These are phyloP conservation scores for Cryptotermes secundus DNA, from an alignment of 1,140 invertebrate species.

Conservation along the genomic window DNA sequence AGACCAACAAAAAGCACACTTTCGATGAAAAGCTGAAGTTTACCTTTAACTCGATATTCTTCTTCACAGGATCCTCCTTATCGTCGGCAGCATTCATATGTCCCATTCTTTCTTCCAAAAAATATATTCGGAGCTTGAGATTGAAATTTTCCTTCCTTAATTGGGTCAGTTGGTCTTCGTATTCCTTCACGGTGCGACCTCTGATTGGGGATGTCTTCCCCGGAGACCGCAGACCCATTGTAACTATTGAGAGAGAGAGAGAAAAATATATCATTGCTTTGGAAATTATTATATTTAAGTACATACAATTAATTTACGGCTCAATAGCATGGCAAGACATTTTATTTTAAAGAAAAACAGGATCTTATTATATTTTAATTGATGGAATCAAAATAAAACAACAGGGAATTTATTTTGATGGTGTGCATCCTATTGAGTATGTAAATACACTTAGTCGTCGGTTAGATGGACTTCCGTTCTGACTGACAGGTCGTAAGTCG, in stretches of 20 bases:
- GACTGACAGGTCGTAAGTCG: too few species aligned
- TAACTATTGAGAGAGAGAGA: neutral
- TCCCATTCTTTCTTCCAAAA: conserved; percentile 82
- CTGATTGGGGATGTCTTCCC: conserved; percentile 51
- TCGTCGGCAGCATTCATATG: conserved; percentile 56
- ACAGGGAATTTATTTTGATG: too few species aligned
- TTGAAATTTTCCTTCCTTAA: conserved; percentile 91
- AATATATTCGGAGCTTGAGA: conserved; percentile 85
- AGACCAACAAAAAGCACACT: neutral
- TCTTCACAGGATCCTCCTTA: conserved; percentile 64
- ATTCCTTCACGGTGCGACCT: conserved; percentile 81
- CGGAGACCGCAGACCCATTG: conserved; percentile 28
- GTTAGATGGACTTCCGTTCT: too few species aligned
- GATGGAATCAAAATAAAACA: too few species aligned
- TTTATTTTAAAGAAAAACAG: too few species aligned
- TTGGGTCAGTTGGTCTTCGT: conserved; percentile 79
- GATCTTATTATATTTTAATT: too few species aligned
- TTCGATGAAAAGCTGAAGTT: conserved; percentile 30
- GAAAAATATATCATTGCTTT: too few species aligned
- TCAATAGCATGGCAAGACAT: too few species aligned
- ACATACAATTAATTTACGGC: too few species aligned
- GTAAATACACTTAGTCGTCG: too few species aligned
- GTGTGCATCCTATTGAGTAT: too few species aligned
- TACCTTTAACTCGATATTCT: conserved; percentile 79
- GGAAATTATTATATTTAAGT: too few species aligned